Conservation (phyloP, 2,113 vertebrate genomes). For the Dryoscopus gambensis region DNA sequence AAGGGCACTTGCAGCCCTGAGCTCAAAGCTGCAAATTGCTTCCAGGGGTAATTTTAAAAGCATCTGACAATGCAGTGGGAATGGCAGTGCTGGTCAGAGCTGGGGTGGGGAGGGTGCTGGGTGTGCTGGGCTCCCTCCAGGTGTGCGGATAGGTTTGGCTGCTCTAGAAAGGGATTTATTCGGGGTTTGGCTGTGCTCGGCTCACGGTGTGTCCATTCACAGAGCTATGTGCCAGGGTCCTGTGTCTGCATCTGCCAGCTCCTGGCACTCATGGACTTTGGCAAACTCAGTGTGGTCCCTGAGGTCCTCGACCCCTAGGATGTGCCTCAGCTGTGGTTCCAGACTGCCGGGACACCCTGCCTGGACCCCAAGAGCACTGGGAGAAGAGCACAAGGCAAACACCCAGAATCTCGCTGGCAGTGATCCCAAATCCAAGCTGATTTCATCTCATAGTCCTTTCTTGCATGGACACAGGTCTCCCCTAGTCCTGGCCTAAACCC, state of each 20-base stretch:
- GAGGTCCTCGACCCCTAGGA: neutral
- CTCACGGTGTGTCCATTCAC: rapidly evolving
- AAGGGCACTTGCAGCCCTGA: neutral
- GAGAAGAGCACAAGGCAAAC: neutral
- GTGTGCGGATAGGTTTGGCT: rapidly evolving
- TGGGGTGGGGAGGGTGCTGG: neutral
- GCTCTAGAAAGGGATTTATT: neutral
- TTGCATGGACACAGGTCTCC: rapidly evolving
- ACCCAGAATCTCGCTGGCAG: no score
- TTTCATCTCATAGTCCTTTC: neutral
- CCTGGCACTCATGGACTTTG: rapidly evolving
- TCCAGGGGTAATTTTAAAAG: neutral
- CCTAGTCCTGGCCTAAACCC: neutral
- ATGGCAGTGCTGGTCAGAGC: neutral
- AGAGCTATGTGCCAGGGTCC: neutral
- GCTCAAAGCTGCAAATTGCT: neutral
- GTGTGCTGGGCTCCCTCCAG: neutral
- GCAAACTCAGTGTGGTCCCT: neutral
- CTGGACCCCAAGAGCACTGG: neutral
- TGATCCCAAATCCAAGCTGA: rapidly evolving
- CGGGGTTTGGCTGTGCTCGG: neutral
- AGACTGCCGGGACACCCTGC: neutral
- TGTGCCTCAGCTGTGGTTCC: rapidly evolving
- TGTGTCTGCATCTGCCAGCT: neutral
- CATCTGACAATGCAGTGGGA: neutral